phyloP scores from a whole-genome alignment of 2,113 vertebrate species.

The Gasterosteus nipponicus region DNA sequence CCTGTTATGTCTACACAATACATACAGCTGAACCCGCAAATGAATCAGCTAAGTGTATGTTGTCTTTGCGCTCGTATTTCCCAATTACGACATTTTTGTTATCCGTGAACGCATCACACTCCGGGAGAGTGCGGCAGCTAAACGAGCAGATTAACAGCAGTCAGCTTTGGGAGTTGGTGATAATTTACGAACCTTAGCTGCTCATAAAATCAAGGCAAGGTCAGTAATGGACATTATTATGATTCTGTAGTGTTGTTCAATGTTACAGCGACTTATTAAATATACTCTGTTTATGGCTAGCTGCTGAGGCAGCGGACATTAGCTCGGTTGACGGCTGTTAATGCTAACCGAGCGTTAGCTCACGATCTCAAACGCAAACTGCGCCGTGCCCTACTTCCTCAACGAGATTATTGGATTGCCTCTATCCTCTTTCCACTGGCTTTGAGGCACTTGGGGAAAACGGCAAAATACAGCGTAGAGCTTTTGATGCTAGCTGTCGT shows the following conservation, averaged over 20 bases:
- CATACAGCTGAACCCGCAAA: not conserved
- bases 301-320: conserved; percentile 15
- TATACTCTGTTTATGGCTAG: not conserved
- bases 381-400: not conserved
- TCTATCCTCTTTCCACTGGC: not conserved
- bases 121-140: not conserved
- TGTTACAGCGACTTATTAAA: not conserved
- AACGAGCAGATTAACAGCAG: conserved; percentile 32
- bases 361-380: not conserved
- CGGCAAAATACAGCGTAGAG: no score
- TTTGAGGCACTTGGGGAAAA: not conserved
- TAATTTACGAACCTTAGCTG: not conserved
- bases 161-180: not conserved
- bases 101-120: conserved; percentile 6
- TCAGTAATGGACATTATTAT: rapidly evolving
- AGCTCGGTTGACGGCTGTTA: conserved; percentile 22
- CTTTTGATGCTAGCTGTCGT: not conserved
- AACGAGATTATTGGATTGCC: conserved; percentile 20
- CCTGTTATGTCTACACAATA: rapidly evolving
- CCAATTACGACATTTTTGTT: not conserved
- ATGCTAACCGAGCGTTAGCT: conserved; percentile 21
- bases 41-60: not conserved
- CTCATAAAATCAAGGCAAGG: conserved; percentile 34
- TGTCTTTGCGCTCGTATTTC: rapidly evolving
- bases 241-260: not conserved